Conservation (phyloP, 2,888 invertebrate species). For the Hypercompe scribonia region DNA sequence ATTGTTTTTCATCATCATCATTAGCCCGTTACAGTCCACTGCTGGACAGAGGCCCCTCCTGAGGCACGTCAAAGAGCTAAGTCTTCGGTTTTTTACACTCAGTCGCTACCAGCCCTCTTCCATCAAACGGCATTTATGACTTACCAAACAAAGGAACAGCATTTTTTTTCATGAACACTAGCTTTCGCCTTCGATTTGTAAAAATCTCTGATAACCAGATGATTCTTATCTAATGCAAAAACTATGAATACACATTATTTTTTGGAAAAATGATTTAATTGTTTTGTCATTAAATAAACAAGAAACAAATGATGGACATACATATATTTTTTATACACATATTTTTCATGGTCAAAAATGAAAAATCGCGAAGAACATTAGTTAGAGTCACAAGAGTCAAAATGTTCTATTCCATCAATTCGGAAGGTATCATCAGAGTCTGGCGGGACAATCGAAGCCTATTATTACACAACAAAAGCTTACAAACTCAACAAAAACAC, state of each 20-base stretch:
- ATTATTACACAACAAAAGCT: slow-evolving; percentile 72
- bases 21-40: too few relatives aligned
- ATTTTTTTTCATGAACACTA: too few relatives aligned
- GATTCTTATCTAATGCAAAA: background rate
- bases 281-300: background rate
- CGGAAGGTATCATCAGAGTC: slow-evolving; percentile 75
- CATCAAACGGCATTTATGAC: background rate
- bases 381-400: slow-evolving; percentile 24
- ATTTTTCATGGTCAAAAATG: background rate
- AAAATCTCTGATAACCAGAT: too few relatives aligned
- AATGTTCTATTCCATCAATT: slow-evolving; percentile 55
- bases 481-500: slow-evolving; percentile 70
- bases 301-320: background rate
- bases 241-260: background rate
- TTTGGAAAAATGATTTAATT: background rate
- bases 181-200: too few relatives aligned
- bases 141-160: background rate
- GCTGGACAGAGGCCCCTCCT: too few relatives aligned
- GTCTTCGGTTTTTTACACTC: too few relatives aligned
- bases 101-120: too few relatives aligned
- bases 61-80: too few relatives aligned
- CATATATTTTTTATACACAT: too few relatives aligned
- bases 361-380: slow-evolving; percentile 17
- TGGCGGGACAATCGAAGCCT: slow-evolving; percentile 59
- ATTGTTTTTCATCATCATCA: too few relatives aligned